phyloP scores from a whole-genome alignment of 1,140 invertebrate species.

The Neotoxoptera formosana region DNA sequence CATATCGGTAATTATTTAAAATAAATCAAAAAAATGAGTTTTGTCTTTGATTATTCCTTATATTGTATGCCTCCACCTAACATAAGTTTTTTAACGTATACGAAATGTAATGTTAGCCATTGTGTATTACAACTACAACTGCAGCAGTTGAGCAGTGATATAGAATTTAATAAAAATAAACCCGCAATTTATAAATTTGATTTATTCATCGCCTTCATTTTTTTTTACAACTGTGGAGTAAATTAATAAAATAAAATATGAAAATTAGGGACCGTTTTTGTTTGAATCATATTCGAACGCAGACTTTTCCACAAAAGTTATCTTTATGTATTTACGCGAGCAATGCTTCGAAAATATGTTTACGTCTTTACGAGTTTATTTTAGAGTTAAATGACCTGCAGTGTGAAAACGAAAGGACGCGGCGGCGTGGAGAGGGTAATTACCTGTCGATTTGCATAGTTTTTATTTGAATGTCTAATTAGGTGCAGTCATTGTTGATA shows the following conservation, averaged over 20 bases:
- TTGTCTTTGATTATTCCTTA: background rate
- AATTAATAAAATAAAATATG: background rate
- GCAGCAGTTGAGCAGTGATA: background rate
- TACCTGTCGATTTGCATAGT: slow-evolving; percentile 33
- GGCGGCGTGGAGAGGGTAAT: background rate
- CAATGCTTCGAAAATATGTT: background rate
- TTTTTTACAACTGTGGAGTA: background rate
- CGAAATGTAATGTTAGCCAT: background rate
- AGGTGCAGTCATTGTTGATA: background rate
- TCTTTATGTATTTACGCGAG: background rate
- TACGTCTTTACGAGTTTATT: background rate
- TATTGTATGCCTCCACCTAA: background rate
- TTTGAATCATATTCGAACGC: background rate
- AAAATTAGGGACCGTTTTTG: background rate
- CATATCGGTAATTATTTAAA: too few relatives aligned
- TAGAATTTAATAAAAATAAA: background rate
- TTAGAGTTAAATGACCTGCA: slow-evolving; percentile 39
- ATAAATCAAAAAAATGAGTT: too few relatives aligned
- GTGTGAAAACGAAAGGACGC: slow-evolving; percentile 11
- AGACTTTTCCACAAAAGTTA: background rate
- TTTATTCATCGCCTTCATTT: background rate
- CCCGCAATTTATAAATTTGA: background rate
- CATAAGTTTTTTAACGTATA: background rate
- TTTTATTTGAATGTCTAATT: slow-evolving; percentile 18
- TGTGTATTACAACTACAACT: background rate